Base-by-base conservation (phyloP, 2,888 invertebrate species). In the Melanotus villosus region DNA sequence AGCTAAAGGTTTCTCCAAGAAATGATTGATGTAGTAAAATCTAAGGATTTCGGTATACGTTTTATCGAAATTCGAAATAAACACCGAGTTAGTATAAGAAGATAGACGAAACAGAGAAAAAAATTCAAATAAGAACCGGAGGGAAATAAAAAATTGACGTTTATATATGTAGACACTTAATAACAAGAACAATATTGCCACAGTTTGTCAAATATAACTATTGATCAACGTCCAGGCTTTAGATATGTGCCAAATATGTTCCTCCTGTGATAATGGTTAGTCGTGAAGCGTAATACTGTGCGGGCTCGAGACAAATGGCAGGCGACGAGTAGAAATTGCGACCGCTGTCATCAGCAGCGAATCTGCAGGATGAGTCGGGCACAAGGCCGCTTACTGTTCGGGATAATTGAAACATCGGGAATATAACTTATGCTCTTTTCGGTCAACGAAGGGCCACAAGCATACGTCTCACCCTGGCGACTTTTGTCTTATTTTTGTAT, bases 171-270 rank as follows among this genome's bases (percentile, higher is more conserved):
- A 18, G 19, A 43, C 41, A 52, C 16, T 52, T 52, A 52, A 54
- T 52, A 38, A 52, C 41, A 26, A 54, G 38, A 43, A 43, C 58
- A 38, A 38, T 63, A 52, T 54, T 45, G 43, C 43, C 43, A 10
- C 58, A 57, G 47, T 45, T 32, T 57, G 57, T 65, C 65, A 47
- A 57, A 41, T 65, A 45, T 36, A 34, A 59, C 16, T 65, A 74
- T 74, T 72, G 68, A 74, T 75, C 75, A 74, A 71, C 70, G 73
- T 72, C 75, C 47, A 36, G 38, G 43, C 54, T n/a, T 58, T 58
- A 65, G 70, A 70, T 73, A 72, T 72, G 72, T 73, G 67, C 70
- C 71, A 72, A 73, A 75, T 75, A 71, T 71, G 71, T 67, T 69
- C 71, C 38, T 59, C 57, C 36, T 66, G 66, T 69, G 75, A 73